Evolutionary conservation across 37 sponge, comb jelly and placozoan genomes (phyloP).

Genomic region (Crambe crambe): DNA sequence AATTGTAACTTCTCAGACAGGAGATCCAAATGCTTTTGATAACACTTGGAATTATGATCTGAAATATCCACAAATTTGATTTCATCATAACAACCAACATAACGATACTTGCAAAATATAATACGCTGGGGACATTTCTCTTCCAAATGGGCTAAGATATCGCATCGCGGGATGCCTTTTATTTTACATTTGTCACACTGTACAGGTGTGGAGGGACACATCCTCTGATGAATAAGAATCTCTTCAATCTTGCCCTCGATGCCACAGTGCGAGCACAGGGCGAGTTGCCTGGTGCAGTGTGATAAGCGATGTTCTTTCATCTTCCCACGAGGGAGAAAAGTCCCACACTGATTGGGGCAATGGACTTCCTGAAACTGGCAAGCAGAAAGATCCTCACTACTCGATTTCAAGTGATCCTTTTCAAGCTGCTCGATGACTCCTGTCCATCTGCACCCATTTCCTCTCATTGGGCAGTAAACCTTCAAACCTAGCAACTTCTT

Average conservation of each 20-base stretch:
- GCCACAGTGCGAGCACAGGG: no score
- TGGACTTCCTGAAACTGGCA: not conserved
- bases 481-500: not conserved
- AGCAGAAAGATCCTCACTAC: not conserved
- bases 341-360: slow-evolving; percentile 15
- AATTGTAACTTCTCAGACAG: not conserved
- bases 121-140: slow-evolving; percentile 13
- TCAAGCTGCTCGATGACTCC: not conserved
- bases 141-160: not conserved
- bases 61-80: not conserved
- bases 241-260: no score
- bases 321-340: not conserved
- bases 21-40: slow-evolving; percentile 1
- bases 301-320: not conserved
- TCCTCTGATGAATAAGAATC: not conserved
- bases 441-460: not conserved
- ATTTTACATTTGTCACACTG: slow-evolving; percentile 11
- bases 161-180: not conserved
- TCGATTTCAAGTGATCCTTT: not conserved
- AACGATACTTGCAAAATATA: not conserved
- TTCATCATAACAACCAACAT: not conserved
- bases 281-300: not conserved
- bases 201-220: not conserved
- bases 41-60: not conserved
- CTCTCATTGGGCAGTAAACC: not conserved